phyloP scores from a whole-genome alignment of 2,113 vertebrate genomes.

The Tauraco erythrolophus region DNA sequence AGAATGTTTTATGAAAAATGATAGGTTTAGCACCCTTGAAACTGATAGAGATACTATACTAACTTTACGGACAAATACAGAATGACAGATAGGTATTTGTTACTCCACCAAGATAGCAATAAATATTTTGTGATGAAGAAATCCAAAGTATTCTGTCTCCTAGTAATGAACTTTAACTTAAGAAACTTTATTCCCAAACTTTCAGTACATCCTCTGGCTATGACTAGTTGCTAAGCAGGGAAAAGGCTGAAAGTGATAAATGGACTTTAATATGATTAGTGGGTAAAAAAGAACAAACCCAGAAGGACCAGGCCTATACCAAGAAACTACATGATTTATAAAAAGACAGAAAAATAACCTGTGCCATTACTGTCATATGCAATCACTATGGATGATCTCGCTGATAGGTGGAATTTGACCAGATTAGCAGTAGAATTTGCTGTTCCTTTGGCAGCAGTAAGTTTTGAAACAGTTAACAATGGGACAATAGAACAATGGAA shows the following conservation, averaged over 20 bases:
- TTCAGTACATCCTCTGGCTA: not conserved
- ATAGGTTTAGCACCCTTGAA: not conserved
- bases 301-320: not conserved
- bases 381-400: not conserved
- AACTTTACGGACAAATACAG: not conserved
- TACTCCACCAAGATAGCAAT: not conserved
- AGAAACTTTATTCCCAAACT: not conserved
- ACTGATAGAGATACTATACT: not conserved
- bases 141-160: not conserved
- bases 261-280: not conserved
- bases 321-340: not conserved
- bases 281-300: not conserved
- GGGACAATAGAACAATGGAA: not conserved
- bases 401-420: not conserved
- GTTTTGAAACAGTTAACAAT: not conserved
- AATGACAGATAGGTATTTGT: not conserved
- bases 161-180: not conserved
- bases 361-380: not conserved
- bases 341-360: not conserved
- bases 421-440: not conserved
- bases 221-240: not conserved
- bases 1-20: not conserved
- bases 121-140: not conserved
- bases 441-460: not conserved
- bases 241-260: not conserved